Percentiles rank a stretch among this genome's conserved stretches.
phyloP scores from a whole-genome alignment of 2,888 invertebrate genomes.

The Dryococelus australis region DNA sequence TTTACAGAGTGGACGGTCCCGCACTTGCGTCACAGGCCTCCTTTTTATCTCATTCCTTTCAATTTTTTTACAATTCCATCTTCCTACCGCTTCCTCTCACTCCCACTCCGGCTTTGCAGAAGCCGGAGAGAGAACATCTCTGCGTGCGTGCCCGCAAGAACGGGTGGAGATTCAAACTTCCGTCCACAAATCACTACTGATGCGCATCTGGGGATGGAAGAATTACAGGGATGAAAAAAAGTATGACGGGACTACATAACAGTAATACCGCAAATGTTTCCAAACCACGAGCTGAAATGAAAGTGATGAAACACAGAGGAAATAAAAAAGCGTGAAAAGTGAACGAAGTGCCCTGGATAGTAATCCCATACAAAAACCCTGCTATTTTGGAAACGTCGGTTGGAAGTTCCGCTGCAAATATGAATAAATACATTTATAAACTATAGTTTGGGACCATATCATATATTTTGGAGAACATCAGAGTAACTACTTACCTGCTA shows the following conservation, averaged over 20 bases:
- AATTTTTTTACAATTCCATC: neutral
- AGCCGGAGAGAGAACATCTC: neutral
- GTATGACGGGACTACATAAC: neutral
- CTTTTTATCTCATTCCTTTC: neutral
- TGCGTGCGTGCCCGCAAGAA: neutral
- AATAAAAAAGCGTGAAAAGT: neutral
- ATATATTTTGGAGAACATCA: no score
- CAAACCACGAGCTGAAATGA: neutral
- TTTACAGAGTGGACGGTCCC: neutral
- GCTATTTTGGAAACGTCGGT: no score
- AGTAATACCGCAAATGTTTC: slow-evolving; percentile 5
- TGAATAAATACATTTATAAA: no score
- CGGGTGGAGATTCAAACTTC: neutral
- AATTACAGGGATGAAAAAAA: neutral
- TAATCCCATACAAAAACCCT: no score
- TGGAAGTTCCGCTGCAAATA: no score
- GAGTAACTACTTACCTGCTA: no score
- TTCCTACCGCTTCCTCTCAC: neutral
- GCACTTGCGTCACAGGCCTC: neutral
- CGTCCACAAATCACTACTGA: slow-evolving; percentile 9
- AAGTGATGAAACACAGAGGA: neutral
- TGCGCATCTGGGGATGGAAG: neutral
- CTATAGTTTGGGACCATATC: no score
- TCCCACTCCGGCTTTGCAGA: neutral
- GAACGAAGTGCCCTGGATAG: neutral